Percentiles rank a stretch among this genome's conserved stretches.
These are phyloP conservation scores for Tiliacea citrago DNA, from an alignment of 2,888 invertebrate species.

Conservation along the genomic window DNA sequence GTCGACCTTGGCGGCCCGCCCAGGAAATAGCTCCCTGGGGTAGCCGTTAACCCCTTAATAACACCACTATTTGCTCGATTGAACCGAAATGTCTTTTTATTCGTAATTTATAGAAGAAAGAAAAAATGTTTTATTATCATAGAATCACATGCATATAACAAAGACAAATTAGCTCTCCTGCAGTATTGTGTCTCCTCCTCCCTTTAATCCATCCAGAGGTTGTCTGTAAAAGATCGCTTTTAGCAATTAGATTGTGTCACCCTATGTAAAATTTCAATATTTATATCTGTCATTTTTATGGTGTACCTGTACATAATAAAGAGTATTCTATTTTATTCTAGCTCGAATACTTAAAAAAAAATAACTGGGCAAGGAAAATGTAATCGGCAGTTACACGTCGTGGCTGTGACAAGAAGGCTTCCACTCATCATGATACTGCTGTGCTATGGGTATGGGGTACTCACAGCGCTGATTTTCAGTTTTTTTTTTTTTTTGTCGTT, in stretches of 20 bases:
- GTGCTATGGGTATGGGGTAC: neutral
- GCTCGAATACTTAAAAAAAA: no score
- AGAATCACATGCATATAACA: neutral
- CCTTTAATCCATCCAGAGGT: no score
- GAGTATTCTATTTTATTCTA: no score
- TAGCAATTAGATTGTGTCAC: no score
- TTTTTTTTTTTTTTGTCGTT: neutral
- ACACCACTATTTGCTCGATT: conserved; percentile 61
- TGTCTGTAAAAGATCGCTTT: no score
- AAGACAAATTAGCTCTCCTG: neutral
- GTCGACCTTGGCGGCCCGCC: conserved; percentile 68
- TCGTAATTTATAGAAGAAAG: neutral
- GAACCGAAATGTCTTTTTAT: conserved; percentile 51
- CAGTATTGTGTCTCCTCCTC: no score
- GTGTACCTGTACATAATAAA: no score
- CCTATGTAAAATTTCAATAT: no score
- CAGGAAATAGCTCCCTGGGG: conserved; percentile 79
- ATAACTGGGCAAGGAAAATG: no score
- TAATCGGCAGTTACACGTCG: neutral
- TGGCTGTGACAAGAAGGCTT: neutral
- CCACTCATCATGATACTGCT: neutral
- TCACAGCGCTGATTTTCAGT: neutral
- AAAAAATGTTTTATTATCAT: neutral
- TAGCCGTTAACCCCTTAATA: conserved; percentile 73
- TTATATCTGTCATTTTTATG: no score